phyloP scores from a whole-genome alignment of 2,113 vertebrate species.

The Setophaga coronata region DNA sequence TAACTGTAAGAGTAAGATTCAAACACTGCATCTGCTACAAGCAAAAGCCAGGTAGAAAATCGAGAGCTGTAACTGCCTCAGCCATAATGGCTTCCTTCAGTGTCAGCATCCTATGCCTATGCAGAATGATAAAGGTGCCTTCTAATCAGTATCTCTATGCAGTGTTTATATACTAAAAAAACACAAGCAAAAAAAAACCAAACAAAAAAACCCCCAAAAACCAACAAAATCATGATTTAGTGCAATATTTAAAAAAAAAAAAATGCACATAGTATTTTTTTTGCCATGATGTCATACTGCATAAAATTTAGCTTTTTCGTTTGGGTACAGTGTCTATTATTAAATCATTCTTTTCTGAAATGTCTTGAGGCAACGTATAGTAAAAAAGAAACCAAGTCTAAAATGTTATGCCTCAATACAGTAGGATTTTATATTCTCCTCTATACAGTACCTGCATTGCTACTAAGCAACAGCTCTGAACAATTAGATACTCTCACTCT shows the following conservation, averaged over 20 bases:
- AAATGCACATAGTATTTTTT: neutral
- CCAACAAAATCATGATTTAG: neutral
- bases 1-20: neutral
- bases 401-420: neutral
- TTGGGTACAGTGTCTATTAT: neutral
- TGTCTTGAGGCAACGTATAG: neutral
- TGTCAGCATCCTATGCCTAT: neutral
- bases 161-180: neutral
- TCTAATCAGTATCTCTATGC: neutral
- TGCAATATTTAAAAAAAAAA: neutral
- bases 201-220: too few species aligned
- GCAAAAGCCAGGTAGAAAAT: neutral
- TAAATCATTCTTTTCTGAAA: neutral
- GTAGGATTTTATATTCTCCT: neutral
- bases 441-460: neutral
- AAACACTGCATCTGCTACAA: neutral
- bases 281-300: accelerated
- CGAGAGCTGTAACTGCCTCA: neutral
- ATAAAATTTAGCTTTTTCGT: neutral
- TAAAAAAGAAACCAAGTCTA: neutral
- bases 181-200: too few species aligned
- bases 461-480: neutral
- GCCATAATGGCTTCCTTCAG: neutral
- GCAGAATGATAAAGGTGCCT: neutral
- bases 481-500: neutral